Evolutionary conservation across 1,140 invertebrate genomes (phyloP), one percentile per base, ranked within the genome.

Genomic region (Solen grandis): DNA sequence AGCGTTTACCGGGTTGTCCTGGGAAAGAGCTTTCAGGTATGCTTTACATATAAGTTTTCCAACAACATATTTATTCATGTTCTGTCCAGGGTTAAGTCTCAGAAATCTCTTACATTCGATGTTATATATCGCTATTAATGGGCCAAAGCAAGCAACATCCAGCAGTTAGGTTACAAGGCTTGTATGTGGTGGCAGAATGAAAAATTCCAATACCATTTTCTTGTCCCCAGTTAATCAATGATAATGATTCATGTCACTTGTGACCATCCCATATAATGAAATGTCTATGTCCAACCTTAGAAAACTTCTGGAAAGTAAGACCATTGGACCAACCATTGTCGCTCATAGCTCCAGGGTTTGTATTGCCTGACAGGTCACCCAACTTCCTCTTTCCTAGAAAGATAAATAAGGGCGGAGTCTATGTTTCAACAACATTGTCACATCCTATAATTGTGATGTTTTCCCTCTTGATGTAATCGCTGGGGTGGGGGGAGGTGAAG

Each of bases 71-170:
- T 25, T 35, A 31, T 41, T 70, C 22, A 73, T 38, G 2, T 22
- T 31, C 16, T 52, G 41, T 41, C 8, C 29, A n/a, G n/a, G n/a
- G n/a, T n/a, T n/a, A n/a, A n/a, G n/a, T n/a, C n/a, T n/a, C n/a
- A n/a, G n/a, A n/a, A 36, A 74, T 0, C 8, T 4, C 19, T 70
- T 22, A 31, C 54, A 69, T 41, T 55, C 50, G 16, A n/a, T 36
- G 13, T 66, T 25, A 52, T 73, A 80, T 27, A 73, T 52, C 14
- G 1, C 25, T 25, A 72, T 62, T 8, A 80, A 36, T 22, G 77
- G 77, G 5, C 77, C 66, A 72, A 73, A 62, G n/a, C 57, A 60
- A 57, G 14, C 68, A 52, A 72, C 66, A 63, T 80, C 68, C 41
- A 73, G 16, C 16, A 68, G 77, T 29, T 73, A 59, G 25, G 57